Evolutionary conservation across 2,113 vertebrate genomes (phyloP).

Genomic region (Pterocles orientalis): DNA sequence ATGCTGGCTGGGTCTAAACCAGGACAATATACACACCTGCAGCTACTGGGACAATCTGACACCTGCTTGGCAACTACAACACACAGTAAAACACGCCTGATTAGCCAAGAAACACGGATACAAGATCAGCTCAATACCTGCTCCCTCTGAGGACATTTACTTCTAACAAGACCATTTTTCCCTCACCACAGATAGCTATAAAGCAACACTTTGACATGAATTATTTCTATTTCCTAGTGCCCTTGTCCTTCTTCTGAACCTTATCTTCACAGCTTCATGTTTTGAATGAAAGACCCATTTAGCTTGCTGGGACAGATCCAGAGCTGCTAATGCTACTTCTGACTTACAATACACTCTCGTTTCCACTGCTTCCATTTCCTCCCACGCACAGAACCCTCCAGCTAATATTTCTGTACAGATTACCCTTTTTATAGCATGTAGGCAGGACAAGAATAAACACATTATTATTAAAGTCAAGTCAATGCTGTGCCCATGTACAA

Average conservation of each 20-base stretch:
- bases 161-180: background rate
- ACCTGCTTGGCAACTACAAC: background rate
- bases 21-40: background rate
- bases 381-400: background rate
- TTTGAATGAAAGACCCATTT: background rate
- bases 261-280: background rate
- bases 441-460: background rate
- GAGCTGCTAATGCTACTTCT: background rate
- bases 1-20: too few relatives aligned
- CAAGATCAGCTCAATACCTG: background rate
- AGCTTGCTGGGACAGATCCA: background rate
- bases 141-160: background rate
- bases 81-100: background rate
- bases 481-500: background rate
- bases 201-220: background rate
- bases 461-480: background rate
- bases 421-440: background rate
- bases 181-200: background rate
- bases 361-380: background rate
- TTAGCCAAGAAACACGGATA: background rate
- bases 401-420: background rate
- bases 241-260: background rate
- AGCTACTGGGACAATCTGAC: background rate
- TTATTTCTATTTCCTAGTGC: background rate
- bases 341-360: background rate